A percentile compares a stretch with the other conserved stretches of the same genome.
These are phyloP conservation scores for Drosophila basisetae DNA, from an alignment of 2,888 invertebrate species.

Conservation along the genomic window DNA sequence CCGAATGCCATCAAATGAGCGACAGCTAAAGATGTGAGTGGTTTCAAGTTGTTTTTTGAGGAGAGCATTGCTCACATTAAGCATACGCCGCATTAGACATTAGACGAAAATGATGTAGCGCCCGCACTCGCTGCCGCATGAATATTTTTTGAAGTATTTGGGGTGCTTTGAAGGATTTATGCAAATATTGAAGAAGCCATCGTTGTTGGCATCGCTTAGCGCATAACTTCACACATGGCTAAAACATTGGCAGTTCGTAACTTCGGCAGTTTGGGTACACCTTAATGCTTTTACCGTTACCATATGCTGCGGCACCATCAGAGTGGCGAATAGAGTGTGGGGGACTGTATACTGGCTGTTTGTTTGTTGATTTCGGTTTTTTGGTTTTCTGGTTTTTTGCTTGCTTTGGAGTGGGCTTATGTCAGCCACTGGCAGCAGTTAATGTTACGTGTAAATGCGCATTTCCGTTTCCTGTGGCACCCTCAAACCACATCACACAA, in stretches of 20 bases:
- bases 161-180: conserved; percentile 71
- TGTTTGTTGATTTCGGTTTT: conserved; percentile 78
- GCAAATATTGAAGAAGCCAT: conserved; percentile 75
- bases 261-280: conserved; percentile 44
- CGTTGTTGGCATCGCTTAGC: conserved; percentile 70
- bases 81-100: conserved; percentile 67
- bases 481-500: conserved; percentile 23
- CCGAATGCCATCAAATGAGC: conserved; percentile 14
- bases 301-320: conserved; percentile 52
- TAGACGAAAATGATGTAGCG: conserved; percentile 44
- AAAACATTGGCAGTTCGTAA: conserved; percentile 41
- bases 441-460: conserved; percentile 82
- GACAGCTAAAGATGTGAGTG: conserved; percentile 1
- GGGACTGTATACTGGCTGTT: conserved; percentile 35
- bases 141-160: conserved; percentile 61
- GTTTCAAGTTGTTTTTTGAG: conserved; percentile 27
- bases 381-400: conserved; percentile 70
- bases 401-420: conserved; percentile 56
- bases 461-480: conserved; percentile 76
- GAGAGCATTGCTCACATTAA: conserved; percentile 43
- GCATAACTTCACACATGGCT: conserved; percentile 68
- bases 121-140: conserved; percentile 51
- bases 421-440: conserved; percentile 67
- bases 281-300: conserved; percentile 79
- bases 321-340: not conserved